These are phyloP conservation scores for Calypte anna DNA, from an alignment of 2,113 vertebrate species.

Conservation along the genomic window DNA sequence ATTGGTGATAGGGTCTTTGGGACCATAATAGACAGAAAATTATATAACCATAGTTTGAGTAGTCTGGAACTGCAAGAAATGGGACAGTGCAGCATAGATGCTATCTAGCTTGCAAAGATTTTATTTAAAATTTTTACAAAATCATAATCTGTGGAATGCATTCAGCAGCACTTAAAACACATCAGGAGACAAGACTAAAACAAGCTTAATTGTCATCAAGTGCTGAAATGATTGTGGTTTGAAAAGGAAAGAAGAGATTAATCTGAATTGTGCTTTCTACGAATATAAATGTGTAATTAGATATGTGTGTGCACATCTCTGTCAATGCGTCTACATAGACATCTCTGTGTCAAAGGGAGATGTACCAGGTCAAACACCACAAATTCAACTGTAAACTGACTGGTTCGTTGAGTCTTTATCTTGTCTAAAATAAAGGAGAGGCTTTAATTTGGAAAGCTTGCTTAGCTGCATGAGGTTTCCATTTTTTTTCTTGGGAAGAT, in stretches of 20 bases:
- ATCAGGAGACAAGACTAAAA: background rate
- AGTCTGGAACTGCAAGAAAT: background rate
- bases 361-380: accelerated
- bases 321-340: too few species aligned
- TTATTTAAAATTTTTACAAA: background rate
- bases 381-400: background rate
- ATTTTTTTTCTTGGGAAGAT: background rate
- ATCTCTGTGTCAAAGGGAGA: background rate
- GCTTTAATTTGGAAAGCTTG: background rate
- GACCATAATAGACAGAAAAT: background rate
- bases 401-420: background rate
- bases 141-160: background rate
- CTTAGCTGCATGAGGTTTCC: background rate
- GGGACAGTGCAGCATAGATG: background rate
- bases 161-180: background rate
- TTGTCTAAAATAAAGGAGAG: background rate
- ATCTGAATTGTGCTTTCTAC: background rate
- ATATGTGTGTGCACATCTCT: background rate
- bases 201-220: background rate
- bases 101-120: background rate
- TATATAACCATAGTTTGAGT: background rate
- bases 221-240: background rate
- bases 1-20: background rate
- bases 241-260: background rate
- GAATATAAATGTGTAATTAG: background rate